Conservation (phyloP, 1,140 invertebrate species). For the Pogonomyrmex californicus region DNA sequence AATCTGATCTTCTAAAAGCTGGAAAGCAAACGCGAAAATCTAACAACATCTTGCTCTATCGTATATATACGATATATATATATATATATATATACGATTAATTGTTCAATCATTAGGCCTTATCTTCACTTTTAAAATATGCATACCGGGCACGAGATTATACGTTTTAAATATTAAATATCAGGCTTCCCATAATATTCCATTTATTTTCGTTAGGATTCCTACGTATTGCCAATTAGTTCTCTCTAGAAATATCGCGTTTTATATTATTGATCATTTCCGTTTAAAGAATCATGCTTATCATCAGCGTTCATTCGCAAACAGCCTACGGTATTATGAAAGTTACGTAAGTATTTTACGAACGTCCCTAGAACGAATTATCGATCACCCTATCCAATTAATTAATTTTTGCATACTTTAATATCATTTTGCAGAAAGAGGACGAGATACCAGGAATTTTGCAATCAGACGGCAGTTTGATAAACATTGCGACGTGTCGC, state of each 20-base stretch:
- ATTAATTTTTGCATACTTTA: constrained; percentile 42
- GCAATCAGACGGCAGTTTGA: constrained; percentile 12
- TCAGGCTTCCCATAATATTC: not conserved
- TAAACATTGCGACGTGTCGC: constrained; percentile 53
- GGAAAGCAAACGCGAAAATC: not conserved
- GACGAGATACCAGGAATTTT: constrained; percentile 23
- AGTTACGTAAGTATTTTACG: not conserved
- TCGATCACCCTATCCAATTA: constrained; percentile 12
- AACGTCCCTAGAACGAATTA: not conserved
- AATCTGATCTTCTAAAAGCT: constrained; percentile 22
- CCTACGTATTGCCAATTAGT: not conserved
- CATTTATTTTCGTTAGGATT: not conserved
- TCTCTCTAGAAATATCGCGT: not conserved
- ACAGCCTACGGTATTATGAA: not conserved
- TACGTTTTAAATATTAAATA: constrained; percentile 6
- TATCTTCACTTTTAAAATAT: not conserved
- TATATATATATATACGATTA: too few relatives aligned
- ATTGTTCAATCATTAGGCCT: not conserved
- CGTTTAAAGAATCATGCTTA: not conserved
- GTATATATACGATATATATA: too few relatives aligned
- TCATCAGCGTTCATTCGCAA: not conserved
- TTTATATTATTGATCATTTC: not conserved
- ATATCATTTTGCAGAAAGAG: not conserved
- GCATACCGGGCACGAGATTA: not conserved
- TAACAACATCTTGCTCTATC: not conserved